phyloP scores from a whole-genome alignment of 2,797 vertebrate genomes.

The Acipenser ruthenus region DNA sequence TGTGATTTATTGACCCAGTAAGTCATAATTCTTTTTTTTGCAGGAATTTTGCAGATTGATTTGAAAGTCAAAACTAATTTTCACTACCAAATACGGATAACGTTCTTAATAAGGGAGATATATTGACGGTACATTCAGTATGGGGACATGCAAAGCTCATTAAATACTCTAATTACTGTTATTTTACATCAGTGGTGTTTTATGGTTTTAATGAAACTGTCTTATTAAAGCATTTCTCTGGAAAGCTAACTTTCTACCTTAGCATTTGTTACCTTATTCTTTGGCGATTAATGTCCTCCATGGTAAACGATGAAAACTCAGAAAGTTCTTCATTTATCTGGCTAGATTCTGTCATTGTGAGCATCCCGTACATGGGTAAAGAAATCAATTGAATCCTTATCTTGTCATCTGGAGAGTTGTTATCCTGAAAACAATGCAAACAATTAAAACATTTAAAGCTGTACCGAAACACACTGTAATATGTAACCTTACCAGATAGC shows the following conservation, averaged over 20 bases:
- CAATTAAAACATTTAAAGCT: not conserved
- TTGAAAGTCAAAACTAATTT: too few species aligned
- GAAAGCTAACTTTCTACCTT: not conserved
- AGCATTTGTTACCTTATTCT: conserved; percentile 67
- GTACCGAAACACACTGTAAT: too few species aligned
- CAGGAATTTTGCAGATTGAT: too few species aligned
- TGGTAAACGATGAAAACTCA: conserved; percentile 82
- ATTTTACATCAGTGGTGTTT: too few species aligned
- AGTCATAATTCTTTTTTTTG: too few species aligned
- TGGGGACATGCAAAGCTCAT: too few species aligned
- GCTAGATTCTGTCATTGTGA: conserved; percentile 51
- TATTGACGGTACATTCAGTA: too few species aligned
- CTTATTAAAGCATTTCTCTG: not conserved
- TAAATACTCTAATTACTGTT: too few species aligned
- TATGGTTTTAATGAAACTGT: not conserved
- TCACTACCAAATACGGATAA: too few species aligned
- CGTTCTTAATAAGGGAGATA: too few species aligned
- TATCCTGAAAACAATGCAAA: conserved; percentile 48
- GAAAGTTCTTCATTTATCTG: conserved; percentile 58
- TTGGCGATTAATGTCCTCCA: conserved; percentile 82
- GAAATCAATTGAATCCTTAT: conserved; percentile 82
- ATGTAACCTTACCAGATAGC: too few species aligned
- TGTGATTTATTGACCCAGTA: too few species aligned
- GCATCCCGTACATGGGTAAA: conserved; percentile 77
- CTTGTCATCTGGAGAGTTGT: conserved; percentile 68